Evolutionary conservation across 2,888 invertebrate species (phyloP).

Genomic region (Urechis unicinctus): DNA sequence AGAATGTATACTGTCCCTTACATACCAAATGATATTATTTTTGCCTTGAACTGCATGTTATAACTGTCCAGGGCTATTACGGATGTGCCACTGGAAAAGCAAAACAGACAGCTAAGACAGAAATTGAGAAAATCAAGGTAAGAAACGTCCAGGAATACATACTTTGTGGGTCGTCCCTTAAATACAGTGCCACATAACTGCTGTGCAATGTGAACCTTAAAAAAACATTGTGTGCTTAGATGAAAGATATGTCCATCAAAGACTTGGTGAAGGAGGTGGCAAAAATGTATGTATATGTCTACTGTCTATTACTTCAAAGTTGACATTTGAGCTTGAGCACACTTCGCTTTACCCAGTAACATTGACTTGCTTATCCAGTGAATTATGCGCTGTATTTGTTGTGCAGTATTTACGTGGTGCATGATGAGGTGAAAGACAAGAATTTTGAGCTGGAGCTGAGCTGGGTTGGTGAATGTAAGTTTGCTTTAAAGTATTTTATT

Average conservation of each 20-base stretch:
- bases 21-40: too few species aligned
- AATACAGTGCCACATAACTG: too few species aligned
- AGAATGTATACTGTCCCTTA: too few species aligned
- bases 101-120: conserved; percentile 97
- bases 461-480: conserved; percentile 73
- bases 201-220: not conserved
- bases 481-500: not conserved
- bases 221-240: conserved; percentile 28
- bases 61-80: conserved; percentile 70
- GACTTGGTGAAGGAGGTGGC: conserved; percentile 92
- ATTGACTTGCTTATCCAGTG: not conserved
- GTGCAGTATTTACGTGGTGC: conserved; percentile 53
- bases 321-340: too few species aligned
- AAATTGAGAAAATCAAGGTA: conserved; percentile 90
- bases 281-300: conserved; percentile 64
- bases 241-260: conserved; percentile 73
- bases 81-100: conserved; percentile 99
- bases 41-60: not conserved
- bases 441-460: conserved; percentile 92
- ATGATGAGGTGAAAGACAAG: conserved; percentile 82
- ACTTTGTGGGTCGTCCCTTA: too few species aligned
- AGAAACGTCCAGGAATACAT: too few species aligned
- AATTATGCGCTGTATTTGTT: not conserved
- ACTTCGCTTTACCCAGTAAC: too few species aligned
- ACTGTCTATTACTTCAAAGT: not conserved